phyloP scores from a whole-genome alignment of 2,113 vertebrate genomes.

The Reinhardtius hippoglossoides region DNA sequence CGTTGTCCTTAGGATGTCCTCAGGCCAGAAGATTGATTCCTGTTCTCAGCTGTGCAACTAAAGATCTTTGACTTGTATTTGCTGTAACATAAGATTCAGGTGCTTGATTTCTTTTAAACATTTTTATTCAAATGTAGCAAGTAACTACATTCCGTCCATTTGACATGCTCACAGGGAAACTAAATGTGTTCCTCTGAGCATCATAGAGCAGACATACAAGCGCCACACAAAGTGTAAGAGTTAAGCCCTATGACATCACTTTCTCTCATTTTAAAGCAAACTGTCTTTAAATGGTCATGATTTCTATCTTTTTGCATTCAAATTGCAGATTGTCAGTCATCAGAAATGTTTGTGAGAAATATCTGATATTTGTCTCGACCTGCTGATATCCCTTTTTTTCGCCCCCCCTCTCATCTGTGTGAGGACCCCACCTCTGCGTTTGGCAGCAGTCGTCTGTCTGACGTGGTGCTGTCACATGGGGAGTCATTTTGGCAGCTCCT shows the following conservation, averaged over 20 bases:
- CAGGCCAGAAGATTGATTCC: too few relatives aligned
- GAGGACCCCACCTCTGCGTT: constrained; percentile 23
- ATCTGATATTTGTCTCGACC: neutral
- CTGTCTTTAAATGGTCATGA: neutral
- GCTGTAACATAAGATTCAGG: too few relatives aligned
- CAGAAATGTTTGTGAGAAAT: neutral
- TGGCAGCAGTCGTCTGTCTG: constrained; percentile 49
- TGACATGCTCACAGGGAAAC: neutral
- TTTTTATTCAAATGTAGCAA: too few relatives aligned
- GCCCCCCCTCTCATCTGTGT: neutral
- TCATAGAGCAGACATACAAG: neutral
- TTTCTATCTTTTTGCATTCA: neutral
- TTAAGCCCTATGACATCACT: neutral
- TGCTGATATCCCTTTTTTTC: constrained; percentile 10
- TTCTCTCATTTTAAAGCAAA: neutral
- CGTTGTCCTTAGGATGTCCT: too few relatives aligned
- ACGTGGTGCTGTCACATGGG: constrained; percentile 49
- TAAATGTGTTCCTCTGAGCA: neutral
- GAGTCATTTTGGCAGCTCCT: constrained; percentile 65
- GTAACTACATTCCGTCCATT: too few relatives aligned
- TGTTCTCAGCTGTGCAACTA: too few relatives aligned
- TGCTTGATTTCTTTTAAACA: too few relatives aligned
- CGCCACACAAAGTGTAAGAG: neutral
- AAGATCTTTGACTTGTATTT: too few relatives aligned
- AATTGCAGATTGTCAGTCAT: neutral